Evolutionary conservation across 2,888 invertebrate genomes (phyloP).

Genomic region (Euproctis similis): DNA sequence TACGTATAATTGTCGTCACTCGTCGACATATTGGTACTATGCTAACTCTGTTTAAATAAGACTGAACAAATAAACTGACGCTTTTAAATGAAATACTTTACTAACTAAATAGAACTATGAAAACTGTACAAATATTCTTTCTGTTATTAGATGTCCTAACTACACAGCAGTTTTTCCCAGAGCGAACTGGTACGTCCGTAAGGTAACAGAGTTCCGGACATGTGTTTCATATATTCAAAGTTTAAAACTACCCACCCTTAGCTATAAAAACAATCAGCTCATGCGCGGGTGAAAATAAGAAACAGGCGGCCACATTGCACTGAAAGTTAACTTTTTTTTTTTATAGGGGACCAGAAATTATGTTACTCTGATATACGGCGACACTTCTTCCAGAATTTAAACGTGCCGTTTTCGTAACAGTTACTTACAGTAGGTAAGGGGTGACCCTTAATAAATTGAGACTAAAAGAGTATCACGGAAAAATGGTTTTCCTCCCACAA

Average conservation of each 20-base stretch:
- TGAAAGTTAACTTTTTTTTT: conserved; percentile 59
- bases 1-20: too few species aligned
- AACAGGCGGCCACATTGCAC: conserved; percentile 52
- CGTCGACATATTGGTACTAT: too few species aligned
- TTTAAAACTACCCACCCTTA: conserved; percentile 37
- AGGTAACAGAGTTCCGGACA: conserved; percentile 34
- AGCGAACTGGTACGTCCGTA: conserved; percentile 7
- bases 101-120: neutral
- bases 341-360: conserved; percentile 61
- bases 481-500: conserved; percentile 41
- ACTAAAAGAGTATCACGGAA: conserved; percentile 52
- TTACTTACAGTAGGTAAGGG: conserved; percentile 54
- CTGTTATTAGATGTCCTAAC: conserved; percentile 21
- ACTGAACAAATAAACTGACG: too few species aligned
- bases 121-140: neutral
- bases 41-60: too few species aligned
- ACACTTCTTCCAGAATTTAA: conserved; percentile 68
- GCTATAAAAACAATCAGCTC: conserved; percentile 69
- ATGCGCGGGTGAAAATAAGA: conserved; percentile 56
- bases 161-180: conserved; percentile 12
- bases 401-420: conserved; percentile 60
- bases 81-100: too few species aligned
- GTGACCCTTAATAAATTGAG: conserved; percentile 69
- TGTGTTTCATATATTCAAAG: conserved; percentile 56
- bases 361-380: conserved; percentile 62